Conservation (phyloP, 30 jellyfish, hydroid and myxozoan genomes). For the Haliclystus octoradiatus region DNA sequence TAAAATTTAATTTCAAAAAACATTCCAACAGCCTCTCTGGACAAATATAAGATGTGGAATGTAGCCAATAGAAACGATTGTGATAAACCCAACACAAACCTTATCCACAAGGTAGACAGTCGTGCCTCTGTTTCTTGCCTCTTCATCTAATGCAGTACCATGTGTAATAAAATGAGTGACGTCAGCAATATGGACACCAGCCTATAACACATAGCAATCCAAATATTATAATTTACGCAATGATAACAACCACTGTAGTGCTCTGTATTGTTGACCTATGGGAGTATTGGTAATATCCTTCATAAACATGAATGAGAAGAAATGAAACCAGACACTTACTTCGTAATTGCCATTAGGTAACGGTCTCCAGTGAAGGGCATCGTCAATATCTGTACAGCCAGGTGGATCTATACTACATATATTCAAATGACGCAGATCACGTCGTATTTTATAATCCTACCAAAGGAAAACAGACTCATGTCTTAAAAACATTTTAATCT, state of each 20-base stretch:
- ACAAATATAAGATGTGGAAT: no score
- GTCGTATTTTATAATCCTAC: slow-evolving; percentile 79
- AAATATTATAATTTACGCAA: no score
- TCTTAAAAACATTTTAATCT: not conserved
- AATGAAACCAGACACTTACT: no score
- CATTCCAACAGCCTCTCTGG: no score
- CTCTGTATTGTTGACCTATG: no score
- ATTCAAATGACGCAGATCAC: slow-evolving; percentile 69
- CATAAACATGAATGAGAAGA: no score
- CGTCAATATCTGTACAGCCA: slow-evolving; percentile 99
- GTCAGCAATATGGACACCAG: slow-evolving; percentile 99
- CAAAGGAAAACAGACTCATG: not conserved
- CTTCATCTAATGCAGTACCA: slow-evolving; percentile 93
- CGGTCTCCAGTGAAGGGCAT: slow-evolving; percentile 90
- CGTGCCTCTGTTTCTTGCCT: slow-evolving; percentile 88
- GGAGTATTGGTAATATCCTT: no score
- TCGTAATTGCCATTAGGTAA: slow-evolving; percentile 79
- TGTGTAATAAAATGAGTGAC: slow-evolving; percentile 96
- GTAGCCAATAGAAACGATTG: no score
- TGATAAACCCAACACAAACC: no score
- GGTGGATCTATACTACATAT: slow-evolving; percentile 99
- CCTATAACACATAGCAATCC: slow-evolving; percentile 26
- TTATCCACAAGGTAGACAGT: slow-evolving; percentile 90
- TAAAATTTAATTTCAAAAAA: no score
- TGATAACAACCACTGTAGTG: no score